Conservation (phyloP, 2,113 vertebrate genomes). For the Semnornis frantzii region DNA sequence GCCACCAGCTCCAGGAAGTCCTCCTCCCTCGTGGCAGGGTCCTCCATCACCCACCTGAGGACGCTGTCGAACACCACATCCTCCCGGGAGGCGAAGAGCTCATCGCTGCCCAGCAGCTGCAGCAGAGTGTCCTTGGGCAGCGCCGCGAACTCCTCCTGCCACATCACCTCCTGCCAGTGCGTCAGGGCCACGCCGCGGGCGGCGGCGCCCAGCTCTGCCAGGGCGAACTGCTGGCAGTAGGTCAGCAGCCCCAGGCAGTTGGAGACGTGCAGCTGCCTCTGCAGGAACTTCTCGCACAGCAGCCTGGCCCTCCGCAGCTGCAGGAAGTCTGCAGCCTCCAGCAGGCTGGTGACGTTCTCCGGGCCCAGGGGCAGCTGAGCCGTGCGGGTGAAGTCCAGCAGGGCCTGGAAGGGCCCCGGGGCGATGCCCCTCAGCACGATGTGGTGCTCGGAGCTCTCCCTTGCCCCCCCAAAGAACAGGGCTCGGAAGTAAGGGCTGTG, state of each 20-base stretch:
- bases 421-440: conserved; percentile 80
- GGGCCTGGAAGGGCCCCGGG: conserved; percentile 73
- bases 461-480: conserved; percentile 84
- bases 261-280: conserved; percentile 83
- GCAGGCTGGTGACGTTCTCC: conserved; percentile 81
- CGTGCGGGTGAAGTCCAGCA: conserved; percentile 77
- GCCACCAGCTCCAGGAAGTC: conserved; percentile 82
- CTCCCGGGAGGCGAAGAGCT: conserved; percentile 79
- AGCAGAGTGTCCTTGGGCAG: conserved; percentile 80
- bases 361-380: conserved; percentile 71
- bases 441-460: conserved; percentile 75
- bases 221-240: conserved; percentile 82
- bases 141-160: conserved; percentile 76
- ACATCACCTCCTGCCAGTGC: conserved; percentile 80
- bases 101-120: conserved; percentile 80
- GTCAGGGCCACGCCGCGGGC: conserved; percentile 82
- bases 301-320: conserved; percentile 80
- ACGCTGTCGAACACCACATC: conserved; percentile 83
- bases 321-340: conserved; percentile 85
- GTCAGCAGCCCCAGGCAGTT: conserved; percentile 88
- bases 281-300: conserved; percentile 86
- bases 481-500: conserved; percentile 86
- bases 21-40: conserved; percentile 74
- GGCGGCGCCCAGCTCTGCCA: conserved; percentile 68
- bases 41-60: conserved; percentile 82